A percentile compares a stretch with the other conserved stretches of the same genome.
phyloP scores from a whole-genome alignment of 2,888 invertebrate genomes.

The Ligdia adustata region DNA sequence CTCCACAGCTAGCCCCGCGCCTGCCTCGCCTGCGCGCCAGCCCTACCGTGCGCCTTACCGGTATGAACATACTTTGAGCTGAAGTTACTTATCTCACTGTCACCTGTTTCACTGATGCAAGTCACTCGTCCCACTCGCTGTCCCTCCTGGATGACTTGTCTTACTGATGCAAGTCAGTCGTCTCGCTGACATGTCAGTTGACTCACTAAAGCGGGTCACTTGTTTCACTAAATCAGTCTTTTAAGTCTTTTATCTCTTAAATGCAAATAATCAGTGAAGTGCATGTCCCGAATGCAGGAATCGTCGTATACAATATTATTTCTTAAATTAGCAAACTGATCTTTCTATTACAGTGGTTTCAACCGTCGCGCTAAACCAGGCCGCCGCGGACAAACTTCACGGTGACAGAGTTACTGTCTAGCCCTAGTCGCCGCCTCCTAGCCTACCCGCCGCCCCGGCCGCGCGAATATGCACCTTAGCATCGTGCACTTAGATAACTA shows the following conservation, averaged over 20 bases:
- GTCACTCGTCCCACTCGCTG: neutral
- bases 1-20: constrained; percentile 5
- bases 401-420: constrained; percentile 51
- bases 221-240: too few relatives aligned
- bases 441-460: constrained; percentile 39
- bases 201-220: too few relatives aligned
- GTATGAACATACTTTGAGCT: constrained; percentile 40
- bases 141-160: neutral
- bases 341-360: constrained; percentile 61
- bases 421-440: constrained; percentile 55
- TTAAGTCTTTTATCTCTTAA: too few relatives aligned
- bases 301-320: too few relatives aligned
- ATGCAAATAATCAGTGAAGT: too few relatives aligned
- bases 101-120: too few relatives aligned
- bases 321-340: too few relatives aligned
- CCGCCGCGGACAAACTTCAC: constrained; percentile 59
- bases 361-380: constrained; percentile 76
- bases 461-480: constrained; percentile 24
- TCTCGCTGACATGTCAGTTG: too few relatives aligned
- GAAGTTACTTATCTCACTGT: too few relatives aligned
- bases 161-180: neutral
- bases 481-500: neutral
- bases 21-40: constrained; percentile 50
- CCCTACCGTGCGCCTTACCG: constrained; percentile 69
- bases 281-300: too few relatives aligned